phyloP scores from a whole-genome alignment of 2,797 vertebrate species.

The Sphenopsis melanotis region DNA sequence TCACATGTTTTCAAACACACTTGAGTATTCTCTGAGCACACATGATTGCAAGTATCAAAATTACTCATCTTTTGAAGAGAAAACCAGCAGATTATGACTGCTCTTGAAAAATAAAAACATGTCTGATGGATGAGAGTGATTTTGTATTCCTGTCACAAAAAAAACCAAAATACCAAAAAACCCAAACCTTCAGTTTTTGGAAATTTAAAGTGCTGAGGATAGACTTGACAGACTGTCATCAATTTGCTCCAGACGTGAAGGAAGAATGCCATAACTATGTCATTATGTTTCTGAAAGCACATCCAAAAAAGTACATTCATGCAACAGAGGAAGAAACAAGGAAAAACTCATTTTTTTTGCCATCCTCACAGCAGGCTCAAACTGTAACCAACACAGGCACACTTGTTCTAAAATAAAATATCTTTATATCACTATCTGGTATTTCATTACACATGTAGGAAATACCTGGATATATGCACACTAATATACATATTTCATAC shows the following conservation, averaged over 20 bases:
- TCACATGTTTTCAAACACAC: neutral
- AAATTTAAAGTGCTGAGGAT: neutral
- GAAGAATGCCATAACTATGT: neutral
- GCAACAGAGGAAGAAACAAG: neutral
- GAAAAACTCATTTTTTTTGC: neutral
- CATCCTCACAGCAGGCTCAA: neutral
- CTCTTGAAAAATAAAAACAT: neutral
- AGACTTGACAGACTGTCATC: slow-evolving; percentile 1
- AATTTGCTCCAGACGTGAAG: neutral
- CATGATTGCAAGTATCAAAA: neutral
- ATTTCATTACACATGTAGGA: neutral
- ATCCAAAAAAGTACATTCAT: neutral
- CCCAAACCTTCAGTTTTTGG: neutral
- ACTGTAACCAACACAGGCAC: neutral
- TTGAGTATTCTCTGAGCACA: neutral
- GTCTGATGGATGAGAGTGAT: neutral
- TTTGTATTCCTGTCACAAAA: neutral
- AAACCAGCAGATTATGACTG: neutral
- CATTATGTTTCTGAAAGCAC: neutral
- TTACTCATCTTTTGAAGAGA: neutral
- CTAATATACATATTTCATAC: neutral
- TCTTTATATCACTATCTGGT: neutral
- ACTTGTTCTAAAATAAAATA: neutral
- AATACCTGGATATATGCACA: neutral
- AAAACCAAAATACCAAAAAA: neutral